Base-by-base conservation (phyloP, 2,888 invertebrate species). In the Cremastobaeus sp. region DNA sequence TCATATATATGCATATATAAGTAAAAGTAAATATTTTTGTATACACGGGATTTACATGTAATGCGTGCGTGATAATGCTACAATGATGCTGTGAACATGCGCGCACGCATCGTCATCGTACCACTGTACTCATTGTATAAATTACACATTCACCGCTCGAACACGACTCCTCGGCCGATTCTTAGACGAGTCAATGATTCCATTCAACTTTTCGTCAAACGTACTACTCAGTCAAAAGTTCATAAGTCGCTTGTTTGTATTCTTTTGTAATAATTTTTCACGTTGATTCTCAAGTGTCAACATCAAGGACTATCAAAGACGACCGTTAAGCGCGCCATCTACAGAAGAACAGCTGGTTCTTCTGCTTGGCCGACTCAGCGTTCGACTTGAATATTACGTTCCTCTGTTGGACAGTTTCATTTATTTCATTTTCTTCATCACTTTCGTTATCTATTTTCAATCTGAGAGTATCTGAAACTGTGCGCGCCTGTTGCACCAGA, bases 61-160 rank as follows among this genome's bases (percentile, higher is more conserved):
- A 50, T 65, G 68, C 64, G 64, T 54, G 65, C 62, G 45, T 47
- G 74, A 57, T 55, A 12, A 48, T 48, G 59, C 52, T 21, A 52
- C 57, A 59, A 71, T 47, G 62, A 45, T 52, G 52, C 47, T 37
- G 57, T 39, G 48, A 39, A 18, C 45, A 47, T 60, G 68, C 64
- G 64, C 71, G 76, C 72, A 64, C 74, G 73, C 73, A 74, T 69
- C 54, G 47, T 82, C 81, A 83, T 82, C 78, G 83, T 84, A 84
- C 84, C 84, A 84, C 83, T 83, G 82, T 85, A 84, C 84, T 86
- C 86, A 86, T 87, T 87, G 86, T 87, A 86, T 86, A 85, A 86
- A 86, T 85, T 84, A 86, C 87, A 87, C 86, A 86, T 82, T 84
- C 84, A 85, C 84, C 83, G 82, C 83, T 84, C 82, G 81, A 81